These are phyloP conservation scores for Rhyzopertha dominica DNA, from an alignment of 1,140 invertebrate species.

Conservation along the genomic window DNA sequence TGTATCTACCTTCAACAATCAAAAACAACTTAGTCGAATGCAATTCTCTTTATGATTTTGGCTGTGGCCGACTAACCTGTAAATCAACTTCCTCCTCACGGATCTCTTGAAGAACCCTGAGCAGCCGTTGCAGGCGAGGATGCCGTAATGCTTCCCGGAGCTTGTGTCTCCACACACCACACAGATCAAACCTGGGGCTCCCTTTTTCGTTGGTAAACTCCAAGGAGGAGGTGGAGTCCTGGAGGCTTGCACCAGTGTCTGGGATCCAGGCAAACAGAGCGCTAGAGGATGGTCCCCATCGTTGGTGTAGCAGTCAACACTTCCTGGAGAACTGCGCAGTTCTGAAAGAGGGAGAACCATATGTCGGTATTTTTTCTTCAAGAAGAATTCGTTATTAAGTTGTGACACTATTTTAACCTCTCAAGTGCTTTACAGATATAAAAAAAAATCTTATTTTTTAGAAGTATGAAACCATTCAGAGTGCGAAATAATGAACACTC, in stretches of 20 bases:
- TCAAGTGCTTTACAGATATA: too few relatives aligned
- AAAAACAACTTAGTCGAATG: too few relatives aligned
- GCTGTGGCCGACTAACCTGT: conserved; percentile 68
- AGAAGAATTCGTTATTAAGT: too few relatives aligned
- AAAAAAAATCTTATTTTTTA: too few relatives aligned
- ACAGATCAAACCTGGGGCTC: conserved; percentile 68
- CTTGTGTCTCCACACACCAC: conserved; percentile 96
- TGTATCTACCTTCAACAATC: too few relatives aligned
- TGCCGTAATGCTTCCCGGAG: conserved; percentile 97
- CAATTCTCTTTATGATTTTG: too few relatives aligned
- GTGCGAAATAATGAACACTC: too few relatives aligned
- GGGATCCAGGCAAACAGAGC: conserved; percentile 37
- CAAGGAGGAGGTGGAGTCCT: conserved; percentile 43
- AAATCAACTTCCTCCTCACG: conserved; percentile 93
- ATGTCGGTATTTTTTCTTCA: too few relatives aligned
- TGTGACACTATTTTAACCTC: too few relatives aligned
- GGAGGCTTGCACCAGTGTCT: conserved; percentile 43
- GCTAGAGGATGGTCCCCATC: conserved; percentile 40
- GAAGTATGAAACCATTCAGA: too few relatives aligned
- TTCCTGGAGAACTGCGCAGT: conserved; percentile 39
- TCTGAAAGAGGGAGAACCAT: conserved; percentile 29
- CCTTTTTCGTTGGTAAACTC: conserved; percentile 40
- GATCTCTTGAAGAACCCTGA: conserved; percentile 98
- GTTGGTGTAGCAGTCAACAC: conserved; percentile 40
- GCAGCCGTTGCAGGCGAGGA: conserved; percentile 98